phyloP scores from a whole-genome alignment of 2,888 invertebrate species.

The Anoplius nigerrimus region DNA sequence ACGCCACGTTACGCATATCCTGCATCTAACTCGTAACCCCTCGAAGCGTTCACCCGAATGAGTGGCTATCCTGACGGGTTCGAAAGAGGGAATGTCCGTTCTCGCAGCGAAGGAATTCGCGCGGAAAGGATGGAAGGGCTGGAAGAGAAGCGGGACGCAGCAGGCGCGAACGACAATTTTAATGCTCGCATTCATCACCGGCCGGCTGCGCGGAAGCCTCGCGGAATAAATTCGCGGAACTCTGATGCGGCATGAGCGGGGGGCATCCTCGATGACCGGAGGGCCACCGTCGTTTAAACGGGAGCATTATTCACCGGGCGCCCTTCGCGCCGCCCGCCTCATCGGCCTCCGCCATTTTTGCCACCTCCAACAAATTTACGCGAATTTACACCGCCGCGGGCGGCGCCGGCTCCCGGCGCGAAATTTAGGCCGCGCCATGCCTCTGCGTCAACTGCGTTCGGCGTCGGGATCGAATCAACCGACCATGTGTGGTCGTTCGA shows the following conservation, averaged over 20 bases:
- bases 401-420: conserved; percentile 35
- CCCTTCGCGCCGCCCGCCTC: conserved; percentile 28
- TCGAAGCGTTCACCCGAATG: no score
- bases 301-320: conserved; percentile 64
- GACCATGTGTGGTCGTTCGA: no score
- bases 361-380: conserved; percentile 61
- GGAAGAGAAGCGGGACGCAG: background rate
- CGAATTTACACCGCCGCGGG: conserved; percentile 58
- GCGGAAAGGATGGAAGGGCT: background rate
- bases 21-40: no score
- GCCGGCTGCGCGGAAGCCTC: conserved; percentile 51
- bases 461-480: no score
- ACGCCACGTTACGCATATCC: no score
- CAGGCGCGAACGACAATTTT: conserved; percentile 55
- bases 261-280: conserved; percentile 61
- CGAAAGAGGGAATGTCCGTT: no score
- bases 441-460: conserved; percentile 1
- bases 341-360: conserved; percentile 54
- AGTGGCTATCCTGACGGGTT: no score
- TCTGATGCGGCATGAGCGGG: conserved; percentile 69
- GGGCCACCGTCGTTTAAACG: conserved; percentile 60
- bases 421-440: conserved; percentile 34
- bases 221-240: conserved; percentile 68
- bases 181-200: conserved; percentile 66
- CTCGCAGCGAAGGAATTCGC: no score